These are phyloP conservation scores for Megaceryle torquata DNA, from an alignment of 2,113 vertebrate genomes.

Conservation along the genomic window DNA sequence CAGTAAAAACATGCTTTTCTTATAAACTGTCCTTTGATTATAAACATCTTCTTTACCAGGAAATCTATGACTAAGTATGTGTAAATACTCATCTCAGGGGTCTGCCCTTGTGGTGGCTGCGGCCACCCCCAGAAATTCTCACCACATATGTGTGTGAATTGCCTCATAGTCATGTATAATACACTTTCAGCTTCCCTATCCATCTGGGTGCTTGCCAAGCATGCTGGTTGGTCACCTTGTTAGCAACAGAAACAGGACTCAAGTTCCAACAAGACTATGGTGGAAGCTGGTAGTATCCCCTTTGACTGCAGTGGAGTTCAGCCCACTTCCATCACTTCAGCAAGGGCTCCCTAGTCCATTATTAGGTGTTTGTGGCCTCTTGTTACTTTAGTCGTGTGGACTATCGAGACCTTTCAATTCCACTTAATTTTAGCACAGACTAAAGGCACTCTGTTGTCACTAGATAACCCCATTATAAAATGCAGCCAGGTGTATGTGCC, in stretches of 20 bases:
- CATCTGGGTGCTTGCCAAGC: background rate
- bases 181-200: background rate
- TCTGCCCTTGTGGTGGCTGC: background rate
- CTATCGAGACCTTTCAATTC: background rate
- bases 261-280: background rate
- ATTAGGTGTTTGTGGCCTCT: rapidly evolving
- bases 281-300: background rate
- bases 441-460: background rate
- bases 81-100: background rate
- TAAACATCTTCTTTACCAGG: background rate
- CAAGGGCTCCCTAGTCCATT: background rate
- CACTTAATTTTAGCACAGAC: background rate
- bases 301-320: background rate
- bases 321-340: background rate
- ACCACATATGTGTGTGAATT: background rate
- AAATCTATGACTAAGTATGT: constrained; percentile 1
- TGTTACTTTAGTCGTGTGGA: background rate
- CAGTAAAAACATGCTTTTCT: constrained; percentile 29
- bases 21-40: constrained; percentile 20
- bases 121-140: background rate
- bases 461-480: background rate
- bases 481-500: background rate
- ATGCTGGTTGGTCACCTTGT: background rate
- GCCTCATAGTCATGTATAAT: background rate
- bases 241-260: background rate